These are phyloP conservation scores for Calidris pygmaea DNA, from an alignment of 2,113 vertebrate species.

Conservation along the genomic window DNA sequence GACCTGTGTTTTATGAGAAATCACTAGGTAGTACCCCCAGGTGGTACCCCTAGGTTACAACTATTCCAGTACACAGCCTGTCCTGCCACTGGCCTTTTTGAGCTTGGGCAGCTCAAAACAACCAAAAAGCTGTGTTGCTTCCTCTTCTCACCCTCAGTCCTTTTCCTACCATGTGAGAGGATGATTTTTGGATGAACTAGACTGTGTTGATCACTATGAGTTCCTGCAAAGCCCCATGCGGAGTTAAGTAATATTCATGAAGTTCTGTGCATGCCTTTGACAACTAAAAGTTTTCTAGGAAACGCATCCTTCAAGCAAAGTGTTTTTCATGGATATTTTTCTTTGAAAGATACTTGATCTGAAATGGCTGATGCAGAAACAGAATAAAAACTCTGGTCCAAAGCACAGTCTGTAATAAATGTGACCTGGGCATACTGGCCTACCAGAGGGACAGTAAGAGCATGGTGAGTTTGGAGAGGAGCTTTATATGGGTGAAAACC, in stretches of 20 bases:
- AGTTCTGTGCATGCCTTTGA: conserved; percentile 25
- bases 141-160: neutral
- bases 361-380: neutral
- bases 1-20: conserved; percentile 1
- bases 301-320: neutral
- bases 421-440: neutral
- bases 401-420: neutral
- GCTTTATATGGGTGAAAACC: neutral
- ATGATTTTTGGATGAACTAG: neutral
- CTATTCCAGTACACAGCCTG: neutral
- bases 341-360: neutral
- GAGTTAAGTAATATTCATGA: neutral
- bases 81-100: neutral
- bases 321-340: neutral
- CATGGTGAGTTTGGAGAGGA: neutral
- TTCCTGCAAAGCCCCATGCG: neutral
- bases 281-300: conserved; percentile 31
- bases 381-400: neutral
- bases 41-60: neutral
- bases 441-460: neutral
- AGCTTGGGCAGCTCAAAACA: neutral
- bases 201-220: neutral
- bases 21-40: neutral
- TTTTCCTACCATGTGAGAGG: neutral
- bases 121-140: neutral